Base-by-base conservation (phyloP, 2,888 invertebrate species). In the Nomada ferruginata region DNA sequence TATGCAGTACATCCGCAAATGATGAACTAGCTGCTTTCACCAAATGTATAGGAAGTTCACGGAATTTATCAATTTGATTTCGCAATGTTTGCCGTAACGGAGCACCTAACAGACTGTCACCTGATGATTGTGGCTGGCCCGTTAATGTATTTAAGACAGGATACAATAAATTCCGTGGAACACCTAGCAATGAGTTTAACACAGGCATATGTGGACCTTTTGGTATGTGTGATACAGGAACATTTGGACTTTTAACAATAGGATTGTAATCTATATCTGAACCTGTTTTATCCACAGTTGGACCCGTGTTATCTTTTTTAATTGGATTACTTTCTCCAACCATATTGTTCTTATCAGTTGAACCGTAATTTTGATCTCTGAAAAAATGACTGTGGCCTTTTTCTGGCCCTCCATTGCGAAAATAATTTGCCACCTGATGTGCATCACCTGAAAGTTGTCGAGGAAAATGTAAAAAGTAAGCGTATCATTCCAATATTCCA, bases 371-470 rank as follows among this genome's bases (percentile, higher is more conserved):
- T 26, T 65, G 57, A 11, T 61, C 42, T 57, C 52, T 36, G 29
- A 72, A 10, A 47, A 90, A 85, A 68, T 89, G 86, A 13, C 81
- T 61, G 50, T 77, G 76, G 20, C 89, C 90, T 47, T 75, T 73
- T 15, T 75, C 42, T 5, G 91, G 90, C 15, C 92, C 92, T 53
- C 88, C 90, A 23, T 80, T 84, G 70, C 90, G 76, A 76, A 93
- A 93, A 81, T 93, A 93, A 23, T 88, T 87, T 10, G 90, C 90
- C 23, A 93, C 85, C 60, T 86, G 87, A 63, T 91, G 86, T 29
- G 89, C 89, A 85, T 91, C 90, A 23, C 71, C 93, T 92, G 47
- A 66, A 47, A 60, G 52, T 64, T 20, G 57, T 53, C 10, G 23
- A 50, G 50, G 9, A 55, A 52, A 71, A 13, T 2, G 11, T 60